Base-by-base conservation (phyloP, 2,888 invertebrate species). In the Brachypalpus laphriformis region DNA sequence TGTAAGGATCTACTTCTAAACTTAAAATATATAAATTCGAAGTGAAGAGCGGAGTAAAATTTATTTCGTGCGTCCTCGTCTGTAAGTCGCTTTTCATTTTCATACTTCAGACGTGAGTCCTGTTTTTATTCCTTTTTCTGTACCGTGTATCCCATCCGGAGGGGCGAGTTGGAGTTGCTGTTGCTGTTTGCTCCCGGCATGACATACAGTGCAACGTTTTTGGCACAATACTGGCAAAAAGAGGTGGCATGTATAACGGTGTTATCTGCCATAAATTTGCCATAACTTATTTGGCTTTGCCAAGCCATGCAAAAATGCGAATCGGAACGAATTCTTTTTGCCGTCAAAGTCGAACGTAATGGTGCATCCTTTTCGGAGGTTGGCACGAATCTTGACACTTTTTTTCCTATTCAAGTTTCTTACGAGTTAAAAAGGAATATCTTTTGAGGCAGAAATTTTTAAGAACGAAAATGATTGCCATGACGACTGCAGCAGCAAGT, bases 181-280 rank as follows among this genome's bases (percentile, higher is more conserved):
- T 31, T 57, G 34, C 28, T 70, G 51, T 31, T 20, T 51, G 40
- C 37, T 45, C 51, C 54, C n/a, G 45, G 9, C 11, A 45, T 42
- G 66, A 16, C 14, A 16, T 11, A 70, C 22, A 59, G 20, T 40
- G 20, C 31, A 51, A 54, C 77, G 59, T 59, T 51, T 68, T 45
- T 40, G 47, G 57, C 65, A 45, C 31, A 28, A 25, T 25, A 40
- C 25, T 66, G 57, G 34, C 49, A 45, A 40, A 40, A 40, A 45
- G 42, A 65, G 28, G 40, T 61, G 22, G 63, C 45, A 61, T 66
- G 72, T 54, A 76, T 82, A 82, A 77, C 72, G 20, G 51, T 78
- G 78, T 68, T 82, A 82, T 77, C 77, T 68, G 61, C 31, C 76
- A 82, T 82, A 82, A 82, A 82, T 82, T 77, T 82, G 66, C 57